phyloP scores from a whole-genome alignment of 2,113 vertebrate species.

The Nansenia antarctica region DNA sequence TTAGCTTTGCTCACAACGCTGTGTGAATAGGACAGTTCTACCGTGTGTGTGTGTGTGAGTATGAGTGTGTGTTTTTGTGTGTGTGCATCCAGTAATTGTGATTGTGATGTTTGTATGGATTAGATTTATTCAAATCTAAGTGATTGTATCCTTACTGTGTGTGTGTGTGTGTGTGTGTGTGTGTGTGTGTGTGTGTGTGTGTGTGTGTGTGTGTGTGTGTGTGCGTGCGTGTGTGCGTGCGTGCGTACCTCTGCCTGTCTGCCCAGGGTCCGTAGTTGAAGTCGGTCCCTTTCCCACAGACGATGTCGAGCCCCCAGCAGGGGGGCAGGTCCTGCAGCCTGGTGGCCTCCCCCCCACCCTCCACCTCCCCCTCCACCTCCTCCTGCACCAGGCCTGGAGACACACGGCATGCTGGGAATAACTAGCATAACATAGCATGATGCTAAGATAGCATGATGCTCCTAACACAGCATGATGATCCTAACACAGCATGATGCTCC shows the following conservation, averaged over 20 bases:
- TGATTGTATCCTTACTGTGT: not conserved
- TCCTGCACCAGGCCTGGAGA: slow-evolving; percentile 88
- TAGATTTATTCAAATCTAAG: not conserved
- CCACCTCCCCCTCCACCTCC: slow-evolving; percentile 85
- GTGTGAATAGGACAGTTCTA: no score
- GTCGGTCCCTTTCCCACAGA: slow-evolving; percentile 98
- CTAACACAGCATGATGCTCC: no score
- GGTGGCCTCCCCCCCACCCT: slow-evolving; percentile 83
- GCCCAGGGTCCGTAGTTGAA: slow-evolving; percentile 99
- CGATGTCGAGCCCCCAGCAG: slow-evolving; percentile 96
- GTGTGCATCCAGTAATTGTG: no score
- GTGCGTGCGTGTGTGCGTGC: not conserved
- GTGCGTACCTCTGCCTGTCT: slow-evolving; percentile 89
- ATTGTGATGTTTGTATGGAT: no score
- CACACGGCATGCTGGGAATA: not conserved
- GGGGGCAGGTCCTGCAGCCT: slow-evolving; percentile 96
- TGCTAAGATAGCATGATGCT: no score
- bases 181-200: slow-evolving; percentile 77
- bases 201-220: slow-evolving; percentile 78
- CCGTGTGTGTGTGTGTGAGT: no score
- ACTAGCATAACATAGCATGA: no score
- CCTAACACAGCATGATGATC: no score
- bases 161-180: not conserved
- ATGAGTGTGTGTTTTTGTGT: no score
- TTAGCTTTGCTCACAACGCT: no score